Conservation (phyloP, 2,888 invertebrate genomes). For the Stenotaenia linearis region DNA sequence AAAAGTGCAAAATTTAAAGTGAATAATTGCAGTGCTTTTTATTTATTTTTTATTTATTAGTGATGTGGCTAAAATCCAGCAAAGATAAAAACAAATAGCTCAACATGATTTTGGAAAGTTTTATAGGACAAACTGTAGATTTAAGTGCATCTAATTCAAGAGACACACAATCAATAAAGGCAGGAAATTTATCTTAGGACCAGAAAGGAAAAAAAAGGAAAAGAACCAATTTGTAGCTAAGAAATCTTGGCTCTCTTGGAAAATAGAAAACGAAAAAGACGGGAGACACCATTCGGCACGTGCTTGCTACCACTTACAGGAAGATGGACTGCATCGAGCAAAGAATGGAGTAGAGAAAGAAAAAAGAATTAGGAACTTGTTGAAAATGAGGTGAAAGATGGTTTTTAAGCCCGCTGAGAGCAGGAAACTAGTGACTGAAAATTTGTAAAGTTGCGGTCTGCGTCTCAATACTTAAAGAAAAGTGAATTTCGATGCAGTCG, state of each 20-base stretch:
- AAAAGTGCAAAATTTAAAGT: neutral
- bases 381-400: slow-evolving; percentile 26
- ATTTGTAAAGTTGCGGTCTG: slow-evolving; percentile 3
- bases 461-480: slow-evolving; percentile 1
- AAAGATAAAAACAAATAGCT: neutral
- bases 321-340: slow-evolving; percentile 27
- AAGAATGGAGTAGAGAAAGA: neutral
- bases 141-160: slow-evolving; percentile 24
- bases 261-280: neutral
- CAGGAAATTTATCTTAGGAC: slow-evolving; percentile 30
- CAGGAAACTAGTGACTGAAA: neutral
- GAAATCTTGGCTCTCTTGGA: slow-evolving; percentile 30
- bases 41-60: neutral
- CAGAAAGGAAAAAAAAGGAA: neutral
- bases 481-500: slow-evolving; percentile 17
- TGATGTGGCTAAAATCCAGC: neutral
- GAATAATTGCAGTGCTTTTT: neutral
- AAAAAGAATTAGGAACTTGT: slow-evolving; percentile 26
- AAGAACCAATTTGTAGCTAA: slow-evolving; percentile 32
- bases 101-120: neutral
- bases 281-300: slow-evolving; percentile 24
- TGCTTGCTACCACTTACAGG: slow-evolving; percentile 29
- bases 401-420: neutral
- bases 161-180: slow-evolving; percentile 16
- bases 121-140: slow-evolving; percentile 12